Evolutionary conservation across 2,888 invertebrate species (phyloP).

Genomic region (Griposia aprilina): DNA sequence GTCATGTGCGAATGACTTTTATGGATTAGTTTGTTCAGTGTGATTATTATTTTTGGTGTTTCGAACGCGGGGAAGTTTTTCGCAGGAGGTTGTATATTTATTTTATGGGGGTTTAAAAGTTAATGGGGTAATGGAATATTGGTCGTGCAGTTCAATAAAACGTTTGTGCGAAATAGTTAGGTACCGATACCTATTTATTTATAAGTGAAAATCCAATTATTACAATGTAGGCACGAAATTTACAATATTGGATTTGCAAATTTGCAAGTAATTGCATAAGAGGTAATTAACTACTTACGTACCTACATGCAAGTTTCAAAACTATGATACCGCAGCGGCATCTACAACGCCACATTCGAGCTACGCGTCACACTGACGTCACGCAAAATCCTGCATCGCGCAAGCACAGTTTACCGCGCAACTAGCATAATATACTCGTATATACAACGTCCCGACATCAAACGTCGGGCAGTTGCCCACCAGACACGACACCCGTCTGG

Average conservation of each 20-base stretch:
- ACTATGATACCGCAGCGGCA: no score
- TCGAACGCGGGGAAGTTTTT: background rate
- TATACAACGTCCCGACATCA: no score
- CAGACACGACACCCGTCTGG: no score
- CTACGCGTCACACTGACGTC: no score
- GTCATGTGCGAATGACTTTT: conserved; percentile 81
- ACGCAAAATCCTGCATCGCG: no score
- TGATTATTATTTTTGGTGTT: conserved; percentile 61
- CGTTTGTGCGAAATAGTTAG: background rate
- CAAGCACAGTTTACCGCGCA: no score
- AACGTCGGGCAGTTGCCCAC: no score
- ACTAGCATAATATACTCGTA: no score
- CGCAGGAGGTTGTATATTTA: background rate
- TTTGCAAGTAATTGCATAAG: background rate
- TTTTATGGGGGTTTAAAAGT: background rate
- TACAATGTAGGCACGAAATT: background rate
- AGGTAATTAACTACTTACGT: background rate
- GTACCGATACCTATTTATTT: background rate
- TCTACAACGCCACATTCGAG: no score
- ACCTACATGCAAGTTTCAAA: no score
- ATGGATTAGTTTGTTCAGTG: conserved; percentile 75
- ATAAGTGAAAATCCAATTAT: background rate
- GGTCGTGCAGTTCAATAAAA: background rate
- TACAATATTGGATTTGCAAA: background rate
- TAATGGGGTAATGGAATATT: background rate